Percentiles rank a stretch among this genome's conserved stretches.
Conservation (phyloP, 1,140 invertebrate genomes). For the Uloborus diversus region DNA sequence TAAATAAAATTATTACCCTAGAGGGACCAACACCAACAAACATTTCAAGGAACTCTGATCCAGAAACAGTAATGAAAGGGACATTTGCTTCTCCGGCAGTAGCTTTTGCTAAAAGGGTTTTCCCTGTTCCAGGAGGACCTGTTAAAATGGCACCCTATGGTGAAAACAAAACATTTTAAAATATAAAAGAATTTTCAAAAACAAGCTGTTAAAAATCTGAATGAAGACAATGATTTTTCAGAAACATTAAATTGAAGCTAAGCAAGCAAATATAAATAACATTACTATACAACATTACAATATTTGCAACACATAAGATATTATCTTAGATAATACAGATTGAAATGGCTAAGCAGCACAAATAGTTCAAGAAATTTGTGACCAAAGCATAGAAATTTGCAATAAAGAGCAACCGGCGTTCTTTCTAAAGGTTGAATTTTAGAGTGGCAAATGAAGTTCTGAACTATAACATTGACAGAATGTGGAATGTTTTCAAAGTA, state of each 20-base stretch:
- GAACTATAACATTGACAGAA: too few relatives aligned
- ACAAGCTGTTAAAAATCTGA: neutral
- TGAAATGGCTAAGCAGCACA: too few relatives aligned
- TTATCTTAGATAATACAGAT: too few relatives aligned
- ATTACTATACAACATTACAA: too few relatives aligned
- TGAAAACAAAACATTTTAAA: conserved; percentile 25
- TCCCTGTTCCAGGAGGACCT: conserved; percentile 97
- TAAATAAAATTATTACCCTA: conserved; percentile 80
- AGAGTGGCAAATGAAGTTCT: too few relatives aligned
- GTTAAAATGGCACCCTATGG: conserved; percentile 70
- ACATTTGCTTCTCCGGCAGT: conserved; percentile 99
- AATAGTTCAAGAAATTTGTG: too few relatives aligned
- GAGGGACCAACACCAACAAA: conserved; percentile 99
- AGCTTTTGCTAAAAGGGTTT: conserved; percentile 97
- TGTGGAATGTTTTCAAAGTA: too few relatives aligned
- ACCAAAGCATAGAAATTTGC: too few relatives aligned
- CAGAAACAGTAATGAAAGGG: conserved; percentile 97
- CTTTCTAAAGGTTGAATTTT: too few relatives aligned
- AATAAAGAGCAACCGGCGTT: too few relatives aligned
- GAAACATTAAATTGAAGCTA: neutral
- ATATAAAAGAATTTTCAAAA: neutral
- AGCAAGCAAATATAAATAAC: too few relatives aligned
- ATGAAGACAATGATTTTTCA: neutral
- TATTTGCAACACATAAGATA: too few relatives aligned
- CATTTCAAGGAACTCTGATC: conserved; percentile 99